Base-by-base conservation (phyloP, 2,888 invertebrate genomes). In the Capitulum mitella region DNA sequence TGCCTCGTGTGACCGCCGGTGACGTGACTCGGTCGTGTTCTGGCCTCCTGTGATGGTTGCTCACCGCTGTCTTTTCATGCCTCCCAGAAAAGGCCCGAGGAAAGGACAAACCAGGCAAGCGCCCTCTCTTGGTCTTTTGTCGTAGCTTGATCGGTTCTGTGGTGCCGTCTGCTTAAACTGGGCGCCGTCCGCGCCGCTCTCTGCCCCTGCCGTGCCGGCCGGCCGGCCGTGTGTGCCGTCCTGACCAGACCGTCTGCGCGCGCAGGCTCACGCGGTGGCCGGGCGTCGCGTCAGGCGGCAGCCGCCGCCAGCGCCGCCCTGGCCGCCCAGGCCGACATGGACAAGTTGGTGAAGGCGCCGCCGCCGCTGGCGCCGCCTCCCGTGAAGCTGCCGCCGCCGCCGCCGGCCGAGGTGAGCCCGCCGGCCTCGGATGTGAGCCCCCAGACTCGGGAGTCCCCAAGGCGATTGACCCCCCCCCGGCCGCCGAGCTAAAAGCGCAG, bases 321-420 rank as follows among this genome's bases (percentile, higher is more conserved):
- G 84, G 87, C 83, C 79, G 84, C 83, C 77, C 89, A 92, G 86
- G 77, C 77, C 54, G 78, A 77, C 48, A 54, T 77, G 51, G 51
- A 54, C 48, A 48, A 77, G 46, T 40, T 34, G n/a, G 32, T 32
- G 32, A 48, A 77, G 46, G 32, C 32, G 77, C n/a, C 54, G 54
- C 54, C 54, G 26, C 54, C 54, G 26, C 26, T n/a, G 51, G 12
- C 51, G 51, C 14, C 51, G 51, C 14, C 51, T 3, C 51, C 12
- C 19, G 51, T 51, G 51, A n/a, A n/a, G n/a, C n/a, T n/a, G 43
- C 43, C 43, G 43, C 54, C n/a, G 22, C 12, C 51, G 3, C 6
- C 54, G 54, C 54, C 54, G 26, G 54, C n/a, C 54, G n/a, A 54
- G 54, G 54, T n/a, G 5, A 3, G n/a, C 54, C 54, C 16, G 54